Evolutionary conservation across 2,888 invertebrate species (phyloP), one percentile per base, ranked within the genome.

Genomic region (Boloria euphrosyne): DNA sequence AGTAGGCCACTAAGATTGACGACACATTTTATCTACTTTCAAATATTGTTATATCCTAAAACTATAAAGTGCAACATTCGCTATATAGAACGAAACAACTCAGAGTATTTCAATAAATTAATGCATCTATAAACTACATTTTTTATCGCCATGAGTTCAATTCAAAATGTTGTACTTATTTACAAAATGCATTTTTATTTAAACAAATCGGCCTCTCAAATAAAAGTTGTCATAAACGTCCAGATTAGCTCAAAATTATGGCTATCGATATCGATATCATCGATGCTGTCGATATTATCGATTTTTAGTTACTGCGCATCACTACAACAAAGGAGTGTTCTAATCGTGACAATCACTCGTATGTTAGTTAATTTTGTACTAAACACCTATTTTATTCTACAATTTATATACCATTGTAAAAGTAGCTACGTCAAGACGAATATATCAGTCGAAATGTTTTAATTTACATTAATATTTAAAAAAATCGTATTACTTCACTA

Each of bases 31-130:
- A 84, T 80, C 90, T 90, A 91, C 88, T 82, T 80, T 76, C 81
- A 84, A 84, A 82, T 87, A 89, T 88, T 84, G 80, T 82, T 87
- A 86, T 68, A 74, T 78, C 83, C 87, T 90, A 90, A 77, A 83
- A 81, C 84, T 90, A 90, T 81, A 83, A 85, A 85, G 90, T 90
- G 91, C 90, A 89, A 89, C 88, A 89, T 88, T 90, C 80, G 84
- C 90, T 90, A 90, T 83, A 76, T 83, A 87, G 81, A 91, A 90
- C 83, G 76, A 80, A 89, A 87, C 81, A 87, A 90, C 85, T 87
- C 85, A 84, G 87, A 88, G 87, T 87, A 88, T 88, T 87, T 86
- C 75, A 90, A 90, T 91, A 91, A 91, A 89, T 90, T 88, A 88
- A 83, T 85, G 82, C 83, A 80, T 78, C 82, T 84, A 83, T 79